These are phyloP conservation scores for Discoglossus pictus DNA, from an alignment of 2,797 vertebrate genomes.

Conservation along the genomic window DNA sequence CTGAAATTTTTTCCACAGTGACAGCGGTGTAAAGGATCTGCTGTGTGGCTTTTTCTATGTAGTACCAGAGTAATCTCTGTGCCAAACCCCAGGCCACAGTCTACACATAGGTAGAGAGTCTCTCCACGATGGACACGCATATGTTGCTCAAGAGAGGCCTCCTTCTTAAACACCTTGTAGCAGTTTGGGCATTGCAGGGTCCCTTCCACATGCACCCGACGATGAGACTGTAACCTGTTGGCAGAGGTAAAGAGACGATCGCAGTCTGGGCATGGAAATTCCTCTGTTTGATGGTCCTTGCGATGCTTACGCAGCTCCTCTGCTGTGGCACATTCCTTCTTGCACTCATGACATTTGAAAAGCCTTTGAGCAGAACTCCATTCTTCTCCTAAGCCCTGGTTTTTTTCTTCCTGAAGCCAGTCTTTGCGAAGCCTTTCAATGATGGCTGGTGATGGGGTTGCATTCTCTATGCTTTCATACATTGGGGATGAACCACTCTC, in stretches of 20 bases:
- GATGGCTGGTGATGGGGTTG: neutral
- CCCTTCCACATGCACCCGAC: conserved; percentile 82
- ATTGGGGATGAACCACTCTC: conserved; percentile 72
- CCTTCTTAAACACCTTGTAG: conserved; percentile 88
- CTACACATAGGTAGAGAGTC: conserved; percentile 85
- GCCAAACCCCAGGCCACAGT: conserved; percentile 87
- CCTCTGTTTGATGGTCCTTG: conserved; percentile 24
- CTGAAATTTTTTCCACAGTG: conserved; percentile 88
- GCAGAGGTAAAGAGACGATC: conserved; percentile 79
- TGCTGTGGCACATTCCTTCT: conserved; percentile 52
- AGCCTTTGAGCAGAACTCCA: neutral
- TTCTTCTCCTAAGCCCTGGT: conserved; percentile 52
- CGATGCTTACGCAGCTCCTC: conserved; percentile 43
- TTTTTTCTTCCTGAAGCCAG: conserved; percentile 60
- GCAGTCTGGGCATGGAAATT: conserved; percentile 64
- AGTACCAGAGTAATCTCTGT: conserved; percentile 88
- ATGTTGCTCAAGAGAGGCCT: conserved; percentile 83
- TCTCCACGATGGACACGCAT: conserved; percentile 85
- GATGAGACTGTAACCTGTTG: conserved; percentile 82
- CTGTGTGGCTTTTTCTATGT: conserved; percentile 86
- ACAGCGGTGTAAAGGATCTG: conserved; percentile 86
- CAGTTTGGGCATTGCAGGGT: conserved; percentile 85
- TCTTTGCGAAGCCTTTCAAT: conserved; percentile 33
- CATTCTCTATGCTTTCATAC: conserved; percentile 61
- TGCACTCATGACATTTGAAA: conserved; percentile 74